Evolutionary conservation across 2,113 vertebrate species (phyloP).

Genomic region (Dicrurus megarhynchus): DNA sequence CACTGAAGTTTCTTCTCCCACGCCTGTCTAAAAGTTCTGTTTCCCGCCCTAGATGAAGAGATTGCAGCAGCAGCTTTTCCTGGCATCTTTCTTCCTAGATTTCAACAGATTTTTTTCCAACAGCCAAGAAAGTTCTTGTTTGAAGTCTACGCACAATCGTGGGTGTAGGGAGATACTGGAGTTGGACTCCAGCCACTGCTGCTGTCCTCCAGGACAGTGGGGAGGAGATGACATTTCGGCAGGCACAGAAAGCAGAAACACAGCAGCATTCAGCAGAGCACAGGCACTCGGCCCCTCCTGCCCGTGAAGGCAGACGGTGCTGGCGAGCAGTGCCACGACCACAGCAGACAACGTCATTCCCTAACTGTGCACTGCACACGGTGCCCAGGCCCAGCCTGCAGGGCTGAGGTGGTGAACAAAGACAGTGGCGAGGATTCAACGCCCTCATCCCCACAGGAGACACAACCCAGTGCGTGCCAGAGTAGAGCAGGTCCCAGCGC

Average conservation of each 20-base stretch:
- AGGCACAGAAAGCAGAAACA: neutral
- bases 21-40: neutral
- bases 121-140: neutral
- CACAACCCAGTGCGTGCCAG: accelerated
- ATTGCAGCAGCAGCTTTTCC: neutral
- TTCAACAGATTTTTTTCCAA: neutral
- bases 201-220: neutral
- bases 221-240: neutral
- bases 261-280: neutral
- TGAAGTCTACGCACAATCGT: neutral
- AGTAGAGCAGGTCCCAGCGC: neutral
- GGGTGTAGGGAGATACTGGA: neutral
- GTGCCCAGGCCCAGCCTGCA: neutral
- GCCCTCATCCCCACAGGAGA: accelerated
- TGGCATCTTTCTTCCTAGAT: neutral
- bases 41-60: neutral
- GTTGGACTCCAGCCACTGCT: neutral
- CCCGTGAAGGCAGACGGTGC: neutral
- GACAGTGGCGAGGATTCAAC: neutral
- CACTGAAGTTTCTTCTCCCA: neutral
- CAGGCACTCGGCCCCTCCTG: neutral
- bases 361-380: neutral
- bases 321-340: accelerated
- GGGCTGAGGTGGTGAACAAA: neutral
- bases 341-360: neutral